These are phyloP conservation scores for Eupsittula cactorum DNA, from an alignment of 2,113 vertebrate species.

Conservation along the genomic window DNA sequence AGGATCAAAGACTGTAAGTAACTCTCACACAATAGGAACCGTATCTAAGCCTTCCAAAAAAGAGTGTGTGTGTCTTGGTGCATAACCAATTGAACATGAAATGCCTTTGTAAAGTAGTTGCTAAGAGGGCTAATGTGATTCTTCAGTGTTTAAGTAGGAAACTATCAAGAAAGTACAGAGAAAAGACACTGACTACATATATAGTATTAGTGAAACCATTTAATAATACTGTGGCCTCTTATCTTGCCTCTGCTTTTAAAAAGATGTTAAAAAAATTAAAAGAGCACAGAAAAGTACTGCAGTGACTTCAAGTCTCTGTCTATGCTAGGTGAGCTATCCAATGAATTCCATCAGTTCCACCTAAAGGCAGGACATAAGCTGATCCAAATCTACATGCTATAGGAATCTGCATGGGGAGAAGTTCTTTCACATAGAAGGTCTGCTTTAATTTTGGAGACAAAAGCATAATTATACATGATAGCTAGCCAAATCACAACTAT, in stretches of 20 bases:
- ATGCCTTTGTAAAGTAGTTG: constrained; percentile 4
- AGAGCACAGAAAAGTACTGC: not conserved
- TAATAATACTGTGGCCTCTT: not conserved
- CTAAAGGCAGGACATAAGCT: not conserved
- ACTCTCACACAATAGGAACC: constrained; percentile 1
- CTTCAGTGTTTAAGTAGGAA: not conserved
- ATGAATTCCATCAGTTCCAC: not conserved
- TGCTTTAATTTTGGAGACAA: not conserved
- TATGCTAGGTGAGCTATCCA: not conserved
- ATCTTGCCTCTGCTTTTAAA: not conserved
- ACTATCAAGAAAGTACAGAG: not conserved
- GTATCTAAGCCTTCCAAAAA: constrained; percentile 9
- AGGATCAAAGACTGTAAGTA: constrained; percentile 41
- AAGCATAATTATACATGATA: not conserved
- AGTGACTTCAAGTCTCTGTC: not conserved
- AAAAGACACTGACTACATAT: not conserved
- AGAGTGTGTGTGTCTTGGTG: not conserved
- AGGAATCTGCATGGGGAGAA: not conserved
- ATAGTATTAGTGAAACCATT: not conserved
- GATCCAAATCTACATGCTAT: not conserved
- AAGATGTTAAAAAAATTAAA: not conserved
- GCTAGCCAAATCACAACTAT: not conserved
- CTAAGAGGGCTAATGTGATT: constrained; percentile 6
- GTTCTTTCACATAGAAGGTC: not conserved
- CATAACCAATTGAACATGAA: constrained; percentile 44